These are phyloP conservation scores for Dendrophyllia cribrosa DNA, from an alignment of 64 coral and sea anemone genomes.

Conservation along the genomic window DNA sequence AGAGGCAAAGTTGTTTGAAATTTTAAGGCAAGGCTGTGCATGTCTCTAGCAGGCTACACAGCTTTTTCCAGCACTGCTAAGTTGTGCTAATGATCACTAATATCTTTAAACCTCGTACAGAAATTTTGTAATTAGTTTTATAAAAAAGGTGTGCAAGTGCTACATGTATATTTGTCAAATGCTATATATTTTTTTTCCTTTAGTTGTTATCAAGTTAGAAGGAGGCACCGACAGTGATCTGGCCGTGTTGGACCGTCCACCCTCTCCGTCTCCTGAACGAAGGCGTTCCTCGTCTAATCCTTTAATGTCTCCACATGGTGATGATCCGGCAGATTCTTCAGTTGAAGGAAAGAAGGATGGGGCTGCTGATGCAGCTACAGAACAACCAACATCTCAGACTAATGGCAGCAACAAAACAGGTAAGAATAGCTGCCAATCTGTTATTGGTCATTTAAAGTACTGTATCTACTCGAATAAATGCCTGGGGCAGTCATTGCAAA, in stretches of 20 bases:
- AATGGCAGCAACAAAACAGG: not conserved
- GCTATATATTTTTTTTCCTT: not conserved
- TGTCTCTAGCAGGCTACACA: too few species aligned
- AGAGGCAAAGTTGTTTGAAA: too few species aligned
- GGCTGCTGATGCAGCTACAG: not conserved
- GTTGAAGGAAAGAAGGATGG: slow-evolving; percentile 51
- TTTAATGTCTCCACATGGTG: slow-evolving; percentile 28
- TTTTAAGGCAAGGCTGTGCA: too few species aligned
- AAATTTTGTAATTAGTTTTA: too few species aligned
- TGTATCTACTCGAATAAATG: too few species aligned
- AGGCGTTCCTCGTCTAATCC: slow-evolving; percentile 39
- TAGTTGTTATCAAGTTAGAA: slow-evolving; percentile 97
- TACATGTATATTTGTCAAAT: not conserved
- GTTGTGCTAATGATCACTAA: too few species aligned
- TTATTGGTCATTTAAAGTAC: too few species aligned
- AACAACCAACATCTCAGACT: not conserved
- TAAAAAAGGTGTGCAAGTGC: too few species aligned
- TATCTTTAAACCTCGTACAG: too few species aligned
- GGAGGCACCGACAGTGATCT: slow-evolving; percentile 92
- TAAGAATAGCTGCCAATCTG: not conserved
- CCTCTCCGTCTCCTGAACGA: slow-evolving; percentile 68
- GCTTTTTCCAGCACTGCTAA: too few species aligned
- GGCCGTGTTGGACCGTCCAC: slow-evolving; percentile 74
- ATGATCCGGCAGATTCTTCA: slow-evolving; percentile 50
- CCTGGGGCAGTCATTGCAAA: too few species aligned